Evolutionary conservation across 2,797 vertebrate species (phyloP).

Genomic region (Saguinus oedipus): DNA sequence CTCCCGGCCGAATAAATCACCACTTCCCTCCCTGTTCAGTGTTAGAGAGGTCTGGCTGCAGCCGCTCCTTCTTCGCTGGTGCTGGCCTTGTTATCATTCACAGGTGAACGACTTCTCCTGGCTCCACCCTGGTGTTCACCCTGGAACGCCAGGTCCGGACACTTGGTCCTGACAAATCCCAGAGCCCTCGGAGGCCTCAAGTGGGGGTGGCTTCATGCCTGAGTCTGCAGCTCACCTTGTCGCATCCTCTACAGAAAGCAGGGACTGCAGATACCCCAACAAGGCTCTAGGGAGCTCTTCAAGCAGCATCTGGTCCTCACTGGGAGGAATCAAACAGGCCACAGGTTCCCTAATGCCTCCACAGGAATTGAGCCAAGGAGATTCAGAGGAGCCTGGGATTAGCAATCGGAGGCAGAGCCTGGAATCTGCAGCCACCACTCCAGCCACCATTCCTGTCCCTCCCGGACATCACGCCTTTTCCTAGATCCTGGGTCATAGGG

Average conservation of each 20-base stretch:
- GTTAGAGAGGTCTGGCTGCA: too few species aligned
- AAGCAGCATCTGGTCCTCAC: background rate
- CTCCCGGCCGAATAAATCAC: too few species aligned
- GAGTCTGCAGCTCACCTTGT: background rate
- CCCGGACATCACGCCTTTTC: background rate
- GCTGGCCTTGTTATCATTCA: background rate
- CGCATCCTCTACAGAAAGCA: background rate
- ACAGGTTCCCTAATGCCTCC: background rate
- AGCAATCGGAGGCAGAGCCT: background rate
- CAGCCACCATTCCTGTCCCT: accelerated
- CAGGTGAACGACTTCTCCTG: too few species aligned
- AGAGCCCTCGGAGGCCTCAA: background rate
- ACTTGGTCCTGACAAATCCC: background rate
- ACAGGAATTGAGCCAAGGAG: background rate
- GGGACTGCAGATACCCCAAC: background rate
- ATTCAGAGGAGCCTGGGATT: background rate
- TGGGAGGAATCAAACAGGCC: background rate
- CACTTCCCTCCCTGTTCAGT: too few species aligned
- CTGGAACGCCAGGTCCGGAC: too few species aligned
- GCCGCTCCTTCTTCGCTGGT: too few species aligned
- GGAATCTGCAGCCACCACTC: background rate
- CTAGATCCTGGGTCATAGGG: too few species aligned
- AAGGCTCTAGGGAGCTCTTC: background rate
- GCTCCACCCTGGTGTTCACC: background rate
- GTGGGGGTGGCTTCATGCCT: background rate